A percentile compares a stretch with the other conserved stretches of the same genome.
phyloP scores from a whole-genome alignment of 2,797 vertebrate species.

The Pantherophis vulpinus region DNA sequence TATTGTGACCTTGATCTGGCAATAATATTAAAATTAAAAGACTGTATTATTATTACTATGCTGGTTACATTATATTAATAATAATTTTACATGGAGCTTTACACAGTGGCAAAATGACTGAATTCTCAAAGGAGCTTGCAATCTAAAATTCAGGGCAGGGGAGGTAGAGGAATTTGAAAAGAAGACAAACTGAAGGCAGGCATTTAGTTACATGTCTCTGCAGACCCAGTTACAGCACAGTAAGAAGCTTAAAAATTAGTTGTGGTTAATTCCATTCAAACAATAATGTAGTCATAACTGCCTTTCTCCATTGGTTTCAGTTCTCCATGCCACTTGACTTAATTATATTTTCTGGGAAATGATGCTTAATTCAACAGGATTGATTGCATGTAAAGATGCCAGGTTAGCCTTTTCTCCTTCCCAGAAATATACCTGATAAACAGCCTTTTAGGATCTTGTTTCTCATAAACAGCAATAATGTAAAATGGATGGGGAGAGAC shows the following conservation, averaged over 20 bases:
- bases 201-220: neutral
- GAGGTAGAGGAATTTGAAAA: neutral
- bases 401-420: neutral
- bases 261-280: neutral
- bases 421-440: neutral
- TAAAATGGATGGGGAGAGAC: neutral
- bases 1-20: neutral
- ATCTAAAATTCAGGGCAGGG: neutral
- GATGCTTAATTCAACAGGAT: neutral
- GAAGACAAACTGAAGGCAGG: neutral
- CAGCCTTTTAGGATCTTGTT: neutral
- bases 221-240: neutral
- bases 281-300: neutral
- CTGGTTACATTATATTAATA: neutral
- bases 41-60: neutral
- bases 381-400: neutral
- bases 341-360: neutral
- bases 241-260: neutral
- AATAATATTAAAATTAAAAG: neutral
- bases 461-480: neutral
- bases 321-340: neutral
- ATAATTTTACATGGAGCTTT: neutral
- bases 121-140: neutral
- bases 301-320: neutral
- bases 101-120: neutral